phyloP scores from a whole-genome alignment of 2,113 vertebrate species.

The Catharus minimus region DNA sequence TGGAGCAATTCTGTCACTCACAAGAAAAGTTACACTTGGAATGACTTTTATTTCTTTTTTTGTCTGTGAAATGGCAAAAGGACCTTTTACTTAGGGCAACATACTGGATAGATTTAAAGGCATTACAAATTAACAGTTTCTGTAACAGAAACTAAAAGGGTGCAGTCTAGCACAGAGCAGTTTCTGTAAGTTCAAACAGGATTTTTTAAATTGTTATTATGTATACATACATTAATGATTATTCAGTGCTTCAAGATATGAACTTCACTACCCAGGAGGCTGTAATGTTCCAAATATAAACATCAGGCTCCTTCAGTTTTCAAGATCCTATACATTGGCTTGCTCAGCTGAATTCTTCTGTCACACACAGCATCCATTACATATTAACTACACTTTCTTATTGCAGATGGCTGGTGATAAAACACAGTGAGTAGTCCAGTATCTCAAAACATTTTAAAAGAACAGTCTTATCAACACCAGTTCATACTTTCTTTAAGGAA shows the following conservation, averaged over 20 bases:
- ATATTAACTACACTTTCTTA: slow-evolving; percentile 31
- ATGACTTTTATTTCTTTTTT: background rate
- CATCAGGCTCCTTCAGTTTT: slow-evolving; percentile 35
- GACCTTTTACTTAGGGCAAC: background rate
- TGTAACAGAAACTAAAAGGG: background rate
- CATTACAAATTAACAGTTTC: background rate
- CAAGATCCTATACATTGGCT: background rate
- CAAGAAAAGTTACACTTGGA: slow-evolving; percentile 32
- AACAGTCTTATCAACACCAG: background rate
- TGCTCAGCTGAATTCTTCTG: slow-evolving; percentile 17
- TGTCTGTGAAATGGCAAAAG: slow-evolving; percentile 40
- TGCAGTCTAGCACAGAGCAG: background rate
- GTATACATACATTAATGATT: background rate
- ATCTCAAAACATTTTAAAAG: slow-evolving; percentile 41
- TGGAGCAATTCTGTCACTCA: slow-evolving; percentile 27
- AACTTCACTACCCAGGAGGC: slow-evolving; percentile 21
- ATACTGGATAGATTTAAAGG: background rate
- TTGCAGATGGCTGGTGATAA: slow-evolving; percentile 26
- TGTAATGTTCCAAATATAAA: slow-evolving; percentile 26
- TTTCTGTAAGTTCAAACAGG: background rate
- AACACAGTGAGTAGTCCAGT: slow-evolving; percentile 19
- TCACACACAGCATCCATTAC: slow-evolving; percentile 40
- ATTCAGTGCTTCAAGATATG: slow-evolving; percentile 20
- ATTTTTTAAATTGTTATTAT: background rate
- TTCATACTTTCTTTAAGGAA: slow-evolving; percentile 21